These are phyloP conservation scores for Pterophyllum scalare DNA, from an alignment of 2,113 vertebrate species.

Conservation along the genomic window DNA sequence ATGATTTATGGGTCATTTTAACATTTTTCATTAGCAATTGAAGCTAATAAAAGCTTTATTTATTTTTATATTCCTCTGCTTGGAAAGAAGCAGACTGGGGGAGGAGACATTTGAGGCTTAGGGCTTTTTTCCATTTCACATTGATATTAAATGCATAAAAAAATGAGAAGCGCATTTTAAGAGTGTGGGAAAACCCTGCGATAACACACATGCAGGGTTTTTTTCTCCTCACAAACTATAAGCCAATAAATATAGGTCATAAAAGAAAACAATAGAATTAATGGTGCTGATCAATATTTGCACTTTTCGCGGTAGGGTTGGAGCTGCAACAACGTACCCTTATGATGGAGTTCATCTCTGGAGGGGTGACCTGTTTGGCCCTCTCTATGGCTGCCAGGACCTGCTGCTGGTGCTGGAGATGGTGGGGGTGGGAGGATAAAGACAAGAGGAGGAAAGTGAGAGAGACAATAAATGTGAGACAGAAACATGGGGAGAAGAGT, in stretches of 20 bases:
- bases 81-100: fast-evolving
- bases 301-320: not conserved
- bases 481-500: constrained; percentile 52
- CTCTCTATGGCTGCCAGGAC: constrained; percentile 97
- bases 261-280: constrained; percentile 17
- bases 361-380: constrained; percentile 97
- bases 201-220: not conserved
- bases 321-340: constrained; percentile 82
- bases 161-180: not conserved
- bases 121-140: not conserved
- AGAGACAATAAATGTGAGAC: constrained; percentile 63
- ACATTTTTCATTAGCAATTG: not conserved
- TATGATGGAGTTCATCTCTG: constrained; percentile 99
- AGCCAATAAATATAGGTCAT: not conserved
- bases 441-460: constrained; percentile 14
- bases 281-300: constrained; percentile 20
- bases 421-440: not conserved
- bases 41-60: not conserved
- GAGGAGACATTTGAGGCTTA: not conserved
- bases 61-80: not conserved
- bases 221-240: not conserved
- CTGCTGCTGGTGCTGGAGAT: constrained; percentile 95
- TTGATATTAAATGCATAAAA: not conserved
- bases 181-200: not conserved
- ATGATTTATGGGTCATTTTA: constrained; percentile 1